Percentiles rank a stretch among this genome's conserved stretches.
Conservation (phyloP, 2,888 invertebrate species). For the Cacoxenus indagator region DNA sequence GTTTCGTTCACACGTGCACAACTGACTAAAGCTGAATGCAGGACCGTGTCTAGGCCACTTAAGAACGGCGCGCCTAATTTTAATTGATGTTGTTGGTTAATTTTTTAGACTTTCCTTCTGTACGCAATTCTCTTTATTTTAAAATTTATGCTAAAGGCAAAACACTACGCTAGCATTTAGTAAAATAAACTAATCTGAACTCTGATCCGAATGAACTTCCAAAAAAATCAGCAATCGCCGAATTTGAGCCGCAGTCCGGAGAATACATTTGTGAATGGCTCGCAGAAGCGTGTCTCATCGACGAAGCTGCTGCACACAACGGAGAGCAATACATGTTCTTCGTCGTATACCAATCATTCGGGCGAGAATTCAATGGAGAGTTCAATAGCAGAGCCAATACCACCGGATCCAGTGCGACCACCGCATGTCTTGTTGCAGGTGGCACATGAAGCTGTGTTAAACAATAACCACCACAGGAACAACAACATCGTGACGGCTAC, state of each 20-base stretch:
- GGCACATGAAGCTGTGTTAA: too few species aligned
- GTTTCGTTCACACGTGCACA: too few species aligned
- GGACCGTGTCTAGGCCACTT: too few species aligned
- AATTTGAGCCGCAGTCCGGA: constrained; percentile 69
- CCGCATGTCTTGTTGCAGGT: background rate
- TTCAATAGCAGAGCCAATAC: constrained; percentile 57
- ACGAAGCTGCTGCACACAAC: constrained; percentile 63
- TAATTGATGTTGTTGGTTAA: too few species aligned
- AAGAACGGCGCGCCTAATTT: too few species aligned
- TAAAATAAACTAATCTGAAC: too few species aligned
- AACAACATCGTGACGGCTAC: constrained; percentile 32
- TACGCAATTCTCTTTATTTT: too few species aligned
- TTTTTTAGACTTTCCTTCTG: too few species aligned
- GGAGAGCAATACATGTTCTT: constrained; percentile 61
- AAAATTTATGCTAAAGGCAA: too few species aligned
- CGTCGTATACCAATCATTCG: constrained; percentile 63
- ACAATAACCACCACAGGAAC: constrained; percentile 43
- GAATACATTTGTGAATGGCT: constrained; percentile 64
- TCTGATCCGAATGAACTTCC: too few species aligned
- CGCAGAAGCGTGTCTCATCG: constrained; percentile 64
- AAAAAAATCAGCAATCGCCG: constrained; percentile 67
- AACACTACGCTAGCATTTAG: too few species aligned
- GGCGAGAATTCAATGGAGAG: constrained; percentile 67
- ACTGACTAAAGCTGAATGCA: too few species aligned
- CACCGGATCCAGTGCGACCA: constrained; percentile 43